A percentile compares a stretch with the other conserved stretches of the same genome.
phyloP scores from a whole-genome alignment of 2,113 vertebrate genomes.

The Solea senegalensis region DNA sequence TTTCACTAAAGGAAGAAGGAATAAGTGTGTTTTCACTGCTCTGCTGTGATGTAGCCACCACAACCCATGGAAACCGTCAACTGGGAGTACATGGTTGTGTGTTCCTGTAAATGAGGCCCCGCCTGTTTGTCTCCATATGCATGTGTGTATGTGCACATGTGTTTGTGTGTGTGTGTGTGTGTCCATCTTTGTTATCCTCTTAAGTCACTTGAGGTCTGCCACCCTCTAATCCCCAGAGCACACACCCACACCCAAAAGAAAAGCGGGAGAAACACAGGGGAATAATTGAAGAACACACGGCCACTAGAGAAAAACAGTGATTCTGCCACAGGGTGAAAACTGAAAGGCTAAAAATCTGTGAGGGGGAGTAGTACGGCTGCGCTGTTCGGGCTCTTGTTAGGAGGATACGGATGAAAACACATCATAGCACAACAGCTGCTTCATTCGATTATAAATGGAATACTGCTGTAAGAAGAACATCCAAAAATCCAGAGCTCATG shows the following conservation, averaged over 20 bases:
- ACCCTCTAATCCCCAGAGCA: constrained; percentile 66
- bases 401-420: constrained; percentile 35
- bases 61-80: constrained; percentile 52
- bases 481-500: constrained; percentile 3
- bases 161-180: not conserved
- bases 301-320: constrained; percentile 51
- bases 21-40: constrained; percentile 16
- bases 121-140: constrained; percentile 17
- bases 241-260: constrained; percentile 61
- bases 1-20: constrained; percentile 3
- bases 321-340: constrained; percentile 60
- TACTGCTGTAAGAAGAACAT: constrained; percentile 17
- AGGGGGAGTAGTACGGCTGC: constrained; percentile 51
- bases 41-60: constrained; percentile 39
- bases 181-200: constrained; percentile 65
- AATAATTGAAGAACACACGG: constrained; percentile 59
- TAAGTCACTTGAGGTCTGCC: constrained; percentile 67
- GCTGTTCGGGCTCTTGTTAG: constrained; percentile 44
- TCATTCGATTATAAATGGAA: constrained; percentile 30
- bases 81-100: constrained; percentile 24
- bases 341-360: constrained; percentile 61
- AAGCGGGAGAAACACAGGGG: constrained; percentile 35
- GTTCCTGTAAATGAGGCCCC: constrained; percentile 40
- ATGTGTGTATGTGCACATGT: not conserved
- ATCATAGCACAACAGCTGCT: constrained; percentile 39